Percentiles rank a stretch among this genome's conserved stretches.
These are phyloP conservation scores for Leptodirus hochenwartii DNA, from an alignment of 2,888 invertebrate species.

Conservation along the genomic window DNA sequence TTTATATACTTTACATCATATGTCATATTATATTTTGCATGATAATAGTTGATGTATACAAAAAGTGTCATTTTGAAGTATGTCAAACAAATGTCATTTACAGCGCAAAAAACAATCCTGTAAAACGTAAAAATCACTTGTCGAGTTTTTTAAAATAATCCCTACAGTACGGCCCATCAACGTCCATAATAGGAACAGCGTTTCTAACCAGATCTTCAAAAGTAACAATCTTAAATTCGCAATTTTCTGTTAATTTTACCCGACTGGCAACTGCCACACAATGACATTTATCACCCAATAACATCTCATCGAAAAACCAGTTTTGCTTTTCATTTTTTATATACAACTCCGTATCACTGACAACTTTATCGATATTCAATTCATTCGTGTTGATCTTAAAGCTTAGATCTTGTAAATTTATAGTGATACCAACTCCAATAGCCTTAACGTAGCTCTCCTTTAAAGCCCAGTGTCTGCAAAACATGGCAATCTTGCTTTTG, in stretches of 20 bases:
- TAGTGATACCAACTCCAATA: slow-evolving; percentile 65
- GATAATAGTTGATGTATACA: background rate
- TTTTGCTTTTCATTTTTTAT: slow-evolving; percentile 37
- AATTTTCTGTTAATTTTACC: slow-evolving; percentile 11
- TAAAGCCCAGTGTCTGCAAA: slow-evolving; percentile 82
- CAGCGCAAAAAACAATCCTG: background rate
- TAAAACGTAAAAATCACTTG: slow-evolving; percentile 9
- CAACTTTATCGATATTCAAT: slow-evolving; percentile 28
- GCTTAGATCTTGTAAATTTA: slow-evolving; percentile 56
- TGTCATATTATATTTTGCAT: background rate
- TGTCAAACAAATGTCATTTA: background rate
- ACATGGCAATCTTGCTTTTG: slow-evolving; percentile 50
- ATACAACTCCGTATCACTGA: slow-evolving; percentile 46
- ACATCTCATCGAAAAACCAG: slow-evolving; percentile 71
- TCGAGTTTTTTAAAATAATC: slow-evolving; percentile 39
- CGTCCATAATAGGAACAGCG: slow-evolving; percentile 29
- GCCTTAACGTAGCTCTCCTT: slow-evolving; percentile 94
- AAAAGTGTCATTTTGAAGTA: background rate
- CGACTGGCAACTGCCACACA: slow-evolving; percentile 53
- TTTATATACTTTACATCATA: background rate
- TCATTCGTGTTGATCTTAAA: slow-evolving; percentile 45
- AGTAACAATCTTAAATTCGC: slow-evolving; percentile 33
- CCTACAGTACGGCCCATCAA: slow-evolving; percentile 35
- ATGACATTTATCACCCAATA: slow-evolving; percentile 53
- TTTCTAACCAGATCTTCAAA: slow-evolving; percentile 41